A percentile compares a stretch with the other conserved stretches of the same genome.
phyloP scores from a whole-genome alignment of 1,140 invertebrate genomes.

The Drosophila leontia region DNA sequence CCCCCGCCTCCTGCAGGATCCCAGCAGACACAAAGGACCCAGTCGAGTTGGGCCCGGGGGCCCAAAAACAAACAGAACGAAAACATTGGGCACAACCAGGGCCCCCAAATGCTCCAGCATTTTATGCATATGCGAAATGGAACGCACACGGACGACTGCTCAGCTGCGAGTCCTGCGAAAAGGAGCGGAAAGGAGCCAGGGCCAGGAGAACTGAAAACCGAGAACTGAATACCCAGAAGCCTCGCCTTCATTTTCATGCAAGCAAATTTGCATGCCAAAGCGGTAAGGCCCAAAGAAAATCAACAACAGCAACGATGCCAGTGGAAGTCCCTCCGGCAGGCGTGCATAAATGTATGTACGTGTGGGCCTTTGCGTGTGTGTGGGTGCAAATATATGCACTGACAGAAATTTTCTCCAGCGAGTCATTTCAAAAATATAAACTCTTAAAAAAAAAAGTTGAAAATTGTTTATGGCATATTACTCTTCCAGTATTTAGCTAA shows the following conservation, averaged over 20 bases:
- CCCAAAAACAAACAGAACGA: constrained; percentile 38
- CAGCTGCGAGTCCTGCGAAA: constrained; percentile 34
- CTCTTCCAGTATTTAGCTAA: no score
- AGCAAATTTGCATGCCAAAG: constrained; percentile 80
- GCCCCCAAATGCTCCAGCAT: constrained; percentile 38
- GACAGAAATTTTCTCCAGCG: neutral
- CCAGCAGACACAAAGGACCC: constrained; percentile 43
- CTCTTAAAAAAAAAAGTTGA: no score
- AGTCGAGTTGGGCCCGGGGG: constrained; percentile 23
- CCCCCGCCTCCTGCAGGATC: neutral
- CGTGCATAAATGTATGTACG: constrained; percentile 11
- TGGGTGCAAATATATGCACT: constrained; percentile 13
- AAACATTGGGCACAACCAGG: constrained; percentile 15
- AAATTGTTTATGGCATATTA: no score
- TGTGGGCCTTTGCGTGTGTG: constrained; percentile 1
- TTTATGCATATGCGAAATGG: constrained; percentile 73
- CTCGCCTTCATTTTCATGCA: constrained; percentile 75
- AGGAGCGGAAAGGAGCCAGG: constrained; percentile 5
- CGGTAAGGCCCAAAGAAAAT: constrained; percentile 38
- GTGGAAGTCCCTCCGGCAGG: constrained; percentile 46
- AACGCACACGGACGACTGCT: constrained; percentile 66
- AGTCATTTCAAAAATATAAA: no score
- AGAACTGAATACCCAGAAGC: constrained; percentile 15
- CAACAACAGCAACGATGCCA: constrained; percentile 40
- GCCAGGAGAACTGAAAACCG: constrained; percentile 4